phyloP scores from a whole-genome alignment of 2,888 invertebrate species.

The Acanthosepion pharaonis region DNA sequence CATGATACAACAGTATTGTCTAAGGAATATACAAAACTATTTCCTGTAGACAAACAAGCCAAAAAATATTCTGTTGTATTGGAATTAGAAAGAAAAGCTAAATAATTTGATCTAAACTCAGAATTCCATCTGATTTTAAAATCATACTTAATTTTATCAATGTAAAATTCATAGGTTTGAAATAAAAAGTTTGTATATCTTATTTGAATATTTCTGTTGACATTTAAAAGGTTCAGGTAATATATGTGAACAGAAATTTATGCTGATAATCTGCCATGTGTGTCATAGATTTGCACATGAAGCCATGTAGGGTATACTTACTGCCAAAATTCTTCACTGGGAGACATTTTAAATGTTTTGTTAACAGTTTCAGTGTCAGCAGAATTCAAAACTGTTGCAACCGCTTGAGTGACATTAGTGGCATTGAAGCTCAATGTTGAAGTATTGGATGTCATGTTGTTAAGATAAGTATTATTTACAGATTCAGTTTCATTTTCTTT shows the following conservation, averaged over 20 bases:
- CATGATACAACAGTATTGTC: not conserved
- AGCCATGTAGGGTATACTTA: constrained; percentile 50
- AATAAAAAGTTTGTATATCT: not conserved
- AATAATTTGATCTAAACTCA: not conserved
- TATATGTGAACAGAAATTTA: not conserved
- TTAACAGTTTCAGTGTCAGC: not conserved
- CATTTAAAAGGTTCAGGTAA: not conserved
- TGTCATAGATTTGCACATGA: not conserved
- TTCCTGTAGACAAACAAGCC: too few species aligned
- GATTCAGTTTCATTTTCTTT: not conserved
- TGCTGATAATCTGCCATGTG: not conserved
- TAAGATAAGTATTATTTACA: not conserved
- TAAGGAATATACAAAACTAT: too few species aligned
- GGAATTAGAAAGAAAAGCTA: not conserved
- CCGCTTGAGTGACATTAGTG: not conserved
- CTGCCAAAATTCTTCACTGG: constrained; percentile 62
- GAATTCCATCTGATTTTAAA: not conserved
- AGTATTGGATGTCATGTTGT: not conserved
- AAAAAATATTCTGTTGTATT: too few species aligned
- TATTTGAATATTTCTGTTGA: not conserved
- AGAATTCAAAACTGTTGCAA: not conserved
- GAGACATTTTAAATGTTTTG: not conserved
- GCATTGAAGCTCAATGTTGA: too few species aligned
- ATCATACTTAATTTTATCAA: not conserved
- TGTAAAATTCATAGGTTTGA: not conserved